Conservation (phyloP, 2,797 vertebrate genomes). For the Lerista edwardsae region DNA sequence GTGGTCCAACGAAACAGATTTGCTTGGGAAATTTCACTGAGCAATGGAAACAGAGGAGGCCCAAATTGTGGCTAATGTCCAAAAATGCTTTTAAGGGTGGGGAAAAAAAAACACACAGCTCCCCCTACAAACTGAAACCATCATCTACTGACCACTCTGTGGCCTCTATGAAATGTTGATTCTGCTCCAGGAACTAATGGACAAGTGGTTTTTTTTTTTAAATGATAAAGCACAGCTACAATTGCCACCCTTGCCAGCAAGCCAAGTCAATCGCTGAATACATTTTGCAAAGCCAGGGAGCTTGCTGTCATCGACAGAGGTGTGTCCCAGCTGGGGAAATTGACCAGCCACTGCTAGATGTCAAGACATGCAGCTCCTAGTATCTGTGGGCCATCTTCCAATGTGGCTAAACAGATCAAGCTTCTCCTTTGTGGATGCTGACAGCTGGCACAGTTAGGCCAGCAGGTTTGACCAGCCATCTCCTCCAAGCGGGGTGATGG, state of each 20-base stretch:
- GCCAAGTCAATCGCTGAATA: not conserved
- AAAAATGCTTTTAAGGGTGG: conserved; percentile 32
- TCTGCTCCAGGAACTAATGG: conserved; percentile 30
- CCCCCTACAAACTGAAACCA: not conserved
- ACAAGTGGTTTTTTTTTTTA: not conserved
- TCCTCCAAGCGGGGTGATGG: too few relatives aligned
- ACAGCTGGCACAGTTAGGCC: too few relatives aligned
- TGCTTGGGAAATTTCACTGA: not conserved
- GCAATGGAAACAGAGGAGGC: not conserved
- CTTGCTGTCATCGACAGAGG: not conserved
- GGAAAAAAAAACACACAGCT: too few relatives aligned
- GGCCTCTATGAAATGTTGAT: not conserved
- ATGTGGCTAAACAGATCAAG: not conserved
- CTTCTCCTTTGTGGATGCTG: too few relatives aligned
- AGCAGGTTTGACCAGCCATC: too few relatives aligned
- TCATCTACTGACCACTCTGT: not conserved
- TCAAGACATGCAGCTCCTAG: not conserved
- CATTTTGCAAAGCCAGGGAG: not conserved
- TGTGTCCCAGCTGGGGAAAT: too few relatives aligned
- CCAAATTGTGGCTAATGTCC: not conserved
- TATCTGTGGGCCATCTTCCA: not conserved
- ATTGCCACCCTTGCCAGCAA: not conserved
- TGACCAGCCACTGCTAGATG: too few relatives aligned
- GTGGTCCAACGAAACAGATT: too few relatives aligned
- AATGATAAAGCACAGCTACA: not conserved